These are phyloP conservation scores for Urocitellus parryii DNA, from an alignment of 2,113 vertebrate genomes.

Conservation along the genomic window DNA sequence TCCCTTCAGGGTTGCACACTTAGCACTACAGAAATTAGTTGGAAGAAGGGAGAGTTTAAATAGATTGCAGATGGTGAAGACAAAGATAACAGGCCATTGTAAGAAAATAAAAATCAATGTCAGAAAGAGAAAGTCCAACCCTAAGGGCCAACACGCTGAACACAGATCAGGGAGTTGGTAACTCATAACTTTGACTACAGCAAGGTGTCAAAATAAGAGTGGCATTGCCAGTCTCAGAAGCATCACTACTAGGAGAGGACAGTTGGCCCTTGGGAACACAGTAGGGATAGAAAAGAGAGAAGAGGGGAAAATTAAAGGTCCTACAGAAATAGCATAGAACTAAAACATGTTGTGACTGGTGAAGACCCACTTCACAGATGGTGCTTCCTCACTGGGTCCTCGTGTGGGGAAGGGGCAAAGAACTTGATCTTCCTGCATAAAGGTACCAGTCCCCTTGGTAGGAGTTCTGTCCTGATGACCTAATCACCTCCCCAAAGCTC, in stretches of 20 bases:
- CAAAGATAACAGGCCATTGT: neutral
- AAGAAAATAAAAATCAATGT: neutral
- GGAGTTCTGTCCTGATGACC: neutral
- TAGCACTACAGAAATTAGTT: neutral
- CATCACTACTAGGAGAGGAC: neutral
- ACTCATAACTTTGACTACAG: neutral
- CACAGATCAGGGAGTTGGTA: neutral
- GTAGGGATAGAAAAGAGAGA: neutral
- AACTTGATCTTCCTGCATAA: neutral
- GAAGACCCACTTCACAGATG: neutral
- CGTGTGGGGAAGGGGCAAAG: neutral
- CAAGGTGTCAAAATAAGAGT: neutral
- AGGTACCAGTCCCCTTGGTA: neutral
- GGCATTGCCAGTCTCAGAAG: rapidly evolving
- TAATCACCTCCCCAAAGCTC: neutral
- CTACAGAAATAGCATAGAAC: neutral
- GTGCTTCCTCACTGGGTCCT: neutral
- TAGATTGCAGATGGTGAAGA: neutral
- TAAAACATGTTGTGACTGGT: neutral
- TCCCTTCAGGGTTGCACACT: neutral
- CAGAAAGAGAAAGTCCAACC: neutral
- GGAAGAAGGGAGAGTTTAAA: neutral
- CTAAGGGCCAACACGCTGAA: neutral
- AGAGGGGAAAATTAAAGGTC: neutral
- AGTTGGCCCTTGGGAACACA: neutral